These are phyloP conservation scores for Phortica magna DNA, from an alignment of 2,888 invertebrate species.

Conservation along the genomic window DNA sequence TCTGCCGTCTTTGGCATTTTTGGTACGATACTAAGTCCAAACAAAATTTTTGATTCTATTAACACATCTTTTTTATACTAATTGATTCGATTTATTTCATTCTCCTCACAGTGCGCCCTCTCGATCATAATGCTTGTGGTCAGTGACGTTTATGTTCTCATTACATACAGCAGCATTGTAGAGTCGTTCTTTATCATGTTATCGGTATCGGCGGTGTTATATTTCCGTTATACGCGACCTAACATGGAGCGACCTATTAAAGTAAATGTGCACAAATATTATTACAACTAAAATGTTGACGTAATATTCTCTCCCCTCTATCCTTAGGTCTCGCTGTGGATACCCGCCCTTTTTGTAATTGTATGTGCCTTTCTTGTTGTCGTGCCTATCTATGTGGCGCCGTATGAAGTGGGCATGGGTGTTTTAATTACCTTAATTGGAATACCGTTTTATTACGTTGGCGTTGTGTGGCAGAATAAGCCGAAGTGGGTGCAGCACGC, in stretches of 20 bases:
- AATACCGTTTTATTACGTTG: constrained; percentile 88
- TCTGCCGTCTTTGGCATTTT: constrained; percentile 88
- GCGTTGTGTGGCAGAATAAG: constrained; percentile 84
- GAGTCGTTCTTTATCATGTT: constrained; percentile 95
- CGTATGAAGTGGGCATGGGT: constrained; percentile 88
- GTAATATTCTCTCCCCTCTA: not conserved
- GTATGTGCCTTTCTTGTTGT: constrained; percentile 88
- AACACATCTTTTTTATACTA: constrained; percentile 32
- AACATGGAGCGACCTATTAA: constrained; percentile 90
- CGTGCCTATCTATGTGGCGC: constrained; percentile 88
- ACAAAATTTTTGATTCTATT: constrained; percentile 37
- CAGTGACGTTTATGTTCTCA: constrained; percentile 90
- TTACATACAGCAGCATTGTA: constrained; percentile 94
- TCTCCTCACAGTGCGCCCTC: constrained; percentile 83
- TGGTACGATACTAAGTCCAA: constrained; percentile 81
- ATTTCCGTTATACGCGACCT: constrained; percentile 89
- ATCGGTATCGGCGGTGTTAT: constrained; percentile 90
- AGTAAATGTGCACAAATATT: constrained; percentile 78
- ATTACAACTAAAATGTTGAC: constrained; percentile 4
- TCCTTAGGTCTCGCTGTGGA: constrained; percentile 83
- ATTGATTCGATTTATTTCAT: constrained; percentile 47
- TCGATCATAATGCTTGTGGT: constrained; percentile 91
- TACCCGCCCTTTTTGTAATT: constrained; percentile 87
- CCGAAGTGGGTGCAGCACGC: constrained; percentile 81
- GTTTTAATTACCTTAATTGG: constrained; percentile 88